A percentile compares a stretch with the other conserved stretches of the same genome.
Conservation (phyloP, 2,113 vertebrate species). For the Sinocyclocheilus grahami region DNA sequence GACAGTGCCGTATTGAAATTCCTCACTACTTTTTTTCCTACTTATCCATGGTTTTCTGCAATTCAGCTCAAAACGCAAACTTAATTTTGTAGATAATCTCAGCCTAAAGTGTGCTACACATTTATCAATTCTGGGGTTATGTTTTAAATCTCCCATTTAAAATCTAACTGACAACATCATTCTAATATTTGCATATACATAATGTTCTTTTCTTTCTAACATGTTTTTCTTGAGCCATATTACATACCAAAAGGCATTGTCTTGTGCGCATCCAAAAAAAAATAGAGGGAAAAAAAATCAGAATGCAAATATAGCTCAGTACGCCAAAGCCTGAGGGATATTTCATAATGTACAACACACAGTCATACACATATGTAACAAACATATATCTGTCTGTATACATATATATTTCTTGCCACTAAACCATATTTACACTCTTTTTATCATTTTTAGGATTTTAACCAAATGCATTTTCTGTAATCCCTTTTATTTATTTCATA, state of each 20-base stretch:
- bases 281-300: neutral
- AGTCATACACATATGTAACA: neutral
- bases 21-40: neutral
- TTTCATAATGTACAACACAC: neutral
- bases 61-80: neutral
- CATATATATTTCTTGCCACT: neutral
- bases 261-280: neutral
- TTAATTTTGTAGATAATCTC: neutral
- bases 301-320: neutral
- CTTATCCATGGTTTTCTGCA: neutral
- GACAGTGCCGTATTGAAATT: neutral
- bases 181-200: neutral
- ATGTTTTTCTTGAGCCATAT: neutral
- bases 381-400: neutral
- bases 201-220: neutral
- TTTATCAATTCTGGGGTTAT: neutral
- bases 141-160: neutral
- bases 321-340: neutral
- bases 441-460: neutral
- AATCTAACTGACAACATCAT: neutral
- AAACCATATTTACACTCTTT: neutral
- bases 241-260: neutral
- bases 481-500: slow-evolving; percentile 3
- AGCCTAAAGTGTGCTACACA: neutral
- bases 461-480: neutral